Evolutionary conservation across 2,888 invertebrate species (phyloP), one percentile per base, ranked within the genome.

Genomic region (Strigamia maritima): DNA sequence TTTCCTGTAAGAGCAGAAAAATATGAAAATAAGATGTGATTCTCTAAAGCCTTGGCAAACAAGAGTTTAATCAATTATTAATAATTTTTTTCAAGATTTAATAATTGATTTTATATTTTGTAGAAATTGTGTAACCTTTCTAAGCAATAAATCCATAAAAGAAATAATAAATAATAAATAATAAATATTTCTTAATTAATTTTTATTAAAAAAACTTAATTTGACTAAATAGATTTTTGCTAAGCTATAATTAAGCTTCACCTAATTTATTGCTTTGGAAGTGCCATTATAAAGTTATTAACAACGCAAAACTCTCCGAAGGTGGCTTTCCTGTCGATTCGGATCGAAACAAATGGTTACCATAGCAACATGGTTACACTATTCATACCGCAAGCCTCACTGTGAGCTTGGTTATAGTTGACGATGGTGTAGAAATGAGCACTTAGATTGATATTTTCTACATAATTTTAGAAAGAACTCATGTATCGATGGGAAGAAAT

Each of bases 241-340:
- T 2, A 54, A 19, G 19, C 19, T n/a, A 54, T 19, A 10, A 19
- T 54, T 54, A 54, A 54, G 6, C 19, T 19, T 54, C 22, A 4
- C 8, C n/a, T 19, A 54, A 54, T 54, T 19, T 54, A 19, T 54
- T 19, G 8, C 19, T 8, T 7, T 3, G 6, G n/a, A 19, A 54
- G 19, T 19, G 19, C 19, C 19, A n/a, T 54, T 54, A 19, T 2
- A 54, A 54, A 54, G 54, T n/a, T 54, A 19, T 54, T 54, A 54
- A 54, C 54, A 54, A n/a, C 35, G 8, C 54, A 54, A 19, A 54
- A 54, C 22, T 7, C 16, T 28, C 70, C 16, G 24, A 28, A 70
- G 70, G 70, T 70, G 28, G 70, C 70, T 70, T 70, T 7, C 26
- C 26, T n/a, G 70, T 70, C 70, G 70, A 70, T 54, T 54, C n/a